A percentile compares a stretch with the other conserved stretches of the same genome.
These are phyloP conservation scores for Nanorana parkeri DNA, from an alignment of 2,113 vertebrate species.

Conservation along the genomic window DNA sequence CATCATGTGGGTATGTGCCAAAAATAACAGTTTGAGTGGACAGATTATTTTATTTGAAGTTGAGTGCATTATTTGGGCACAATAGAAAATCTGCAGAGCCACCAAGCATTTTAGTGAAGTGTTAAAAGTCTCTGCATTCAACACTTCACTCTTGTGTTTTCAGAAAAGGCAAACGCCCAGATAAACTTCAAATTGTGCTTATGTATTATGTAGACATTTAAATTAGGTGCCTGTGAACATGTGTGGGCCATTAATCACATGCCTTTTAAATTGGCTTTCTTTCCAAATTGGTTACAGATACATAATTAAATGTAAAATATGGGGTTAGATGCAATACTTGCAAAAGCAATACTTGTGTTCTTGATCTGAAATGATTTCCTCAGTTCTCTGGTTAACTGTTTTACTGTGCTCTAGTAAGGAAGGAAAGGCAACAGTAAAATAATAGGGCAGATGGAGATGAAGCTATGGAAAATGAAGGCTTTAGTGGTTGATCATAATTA, in stretches of 20 bases:
- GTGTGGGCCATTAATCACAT: conserved; percentile 71
- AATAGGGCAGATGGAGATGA: not conserved
- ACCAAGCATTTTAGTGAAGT: no score
- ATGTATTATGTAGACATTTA: conserved; percentile 69
- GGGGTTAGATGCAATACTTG: conserved; percentile 65
- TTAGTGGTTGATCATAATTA: no score
- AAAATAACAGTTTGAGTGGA: no score
- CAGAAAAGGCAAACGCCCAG: not conserved
- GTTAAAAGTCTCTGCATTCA: no score
- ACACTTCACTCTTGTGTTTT: not conserved
- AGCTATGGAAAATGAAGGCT: not conserved
- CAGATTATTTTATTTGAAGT: no score
- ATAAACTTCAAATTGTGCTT: conserved; percentile 61
- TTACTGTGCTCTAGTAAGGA: not conserved
- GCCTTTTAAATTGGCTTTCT: conserved; percentile 71
- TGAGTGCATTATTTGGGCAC: no score
- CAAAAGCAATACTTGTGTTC: conserved; percentile 62
- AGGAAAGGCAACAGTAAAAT: not conserved
- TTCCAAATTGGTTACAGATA: conserved; percentile 74
- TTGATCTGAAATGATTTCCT: conserved; percentile 58
- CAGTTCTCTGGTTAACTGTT: conserved; percentile 11
- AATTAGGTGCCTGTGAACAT: conserved; percentile 69
- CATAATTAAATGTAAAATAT: conserved; percentile 73
- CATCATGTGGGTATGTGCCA: no score
- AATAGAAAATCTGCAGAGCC: no score